These are phyloP conservation scores for Unio pictorum DNA, from an alignment of 2,888 invertebrate species.

Conservation along the genomic window DNA sequence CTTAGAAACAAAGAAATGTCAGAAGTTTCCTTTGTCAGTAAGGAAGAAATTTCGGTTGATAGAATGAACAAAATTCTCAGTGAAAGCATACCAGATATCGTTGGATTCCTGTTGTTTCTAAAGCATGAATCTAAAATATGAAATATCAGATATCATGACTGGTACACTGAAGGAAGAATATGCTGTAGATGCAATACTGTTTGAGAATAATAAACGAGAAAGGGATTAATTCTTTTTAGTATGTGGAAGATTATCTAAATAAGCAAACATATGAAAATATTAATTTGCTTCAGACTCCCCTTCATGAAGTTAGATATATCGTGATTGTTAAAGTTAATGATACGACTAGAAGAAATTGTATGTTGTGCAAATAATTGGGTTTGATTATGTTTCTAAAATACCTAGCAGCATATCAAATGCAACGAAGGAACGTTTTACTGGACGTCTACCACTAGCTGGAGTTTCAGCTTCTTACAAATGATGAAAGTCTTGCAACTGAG, in stretches of 20 bases:
- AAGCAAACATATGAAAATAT: no score
- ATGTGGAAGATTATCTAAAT: no score
- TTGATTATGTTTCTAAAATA: conserved; percentile 9
- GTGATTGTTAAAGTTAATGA: conserved; percentile 17
- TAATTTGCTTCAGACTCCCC: background rate
- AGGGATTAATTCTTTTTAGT: conserved; percentile 10
- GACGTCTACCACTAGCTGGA: conserved; percentile 41
- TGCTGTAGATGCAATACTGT: conserved; percentile 7
- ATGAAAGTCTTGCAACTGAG: background rate
- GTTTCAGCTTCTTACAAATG: conserved; percentile 25
- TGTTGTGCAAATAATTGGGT: conserved; percentile 33
- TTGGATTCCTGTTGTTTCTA: conserved; percentile 29
- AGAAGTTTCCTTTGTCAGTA: conserved; percentile 47
- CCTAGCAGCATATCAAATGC: conserved; percentile 35
- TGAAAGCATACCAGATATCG: conserved; percentile 17
- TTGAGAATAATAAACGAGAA: conserved; percentile 9
- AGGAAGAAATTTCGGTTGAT: conserved; percentile 11
- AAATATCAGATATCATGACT: conserved; percentile 6
- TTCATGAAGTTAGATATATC: conserved; percentile 14
- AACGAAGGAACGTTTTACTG: conserved; percentile 35
- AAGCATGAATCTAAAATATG: conserved; percentile 18
- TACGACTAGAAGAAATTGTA: conserved; percentile 13
- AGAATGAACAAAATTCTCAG: conserved; percentile 10
- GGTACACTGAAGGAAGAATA: conserved; percentile 4
- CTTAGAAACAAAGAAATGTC: conserved; percentile 47